Percentiles rank a stretch among this genome's conserved stretches.
Evolutionary conservation across 2,113 vertebrate genomes (phyloP).

Genomic region (Catharus bicknelli): DNA sequence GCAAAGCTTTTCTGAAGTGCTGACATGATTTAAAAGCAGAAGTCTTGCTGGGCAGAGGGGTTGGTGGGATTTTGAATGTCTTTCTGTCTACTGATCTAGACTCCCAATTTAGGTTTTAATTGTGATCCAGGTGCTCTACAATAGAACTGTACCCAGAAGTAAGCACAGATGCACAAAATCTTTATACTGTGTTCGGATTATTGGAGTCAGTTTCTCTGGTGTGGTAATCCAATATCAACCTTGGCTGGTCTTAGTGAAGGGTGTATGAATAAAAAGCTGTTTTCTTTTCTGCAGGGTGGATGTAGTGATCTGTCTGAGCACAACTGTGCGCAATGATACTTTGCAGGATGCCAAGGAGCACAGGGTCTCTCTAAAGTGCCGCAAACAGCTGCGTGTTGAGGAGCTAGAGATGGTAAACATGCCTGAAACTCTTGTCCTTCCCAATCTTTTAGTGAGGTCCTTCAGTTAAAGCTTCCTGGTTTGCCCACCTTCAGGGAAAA

Average conservation of each 20-base stretch:
- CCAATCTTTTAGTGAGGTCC: neutral
- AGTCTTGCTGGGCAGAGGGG: neutral
- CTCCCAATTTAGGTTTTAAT: neutral
- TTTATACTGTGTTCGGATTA: neutral
- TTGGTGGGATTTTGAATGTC: neutral
- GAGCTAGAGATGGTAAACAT: constrained; percentile 93
- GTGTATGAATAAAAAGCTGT: neutral
- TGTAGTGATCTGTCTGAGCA: constrained; percentile 95
- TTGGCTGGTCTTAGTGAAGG: neutral
- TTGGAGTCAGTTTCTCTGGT: neutral
- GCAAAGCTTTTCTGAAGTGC: neutral
- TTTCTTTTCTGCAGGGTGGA: constrained; percentile 83
- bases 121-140: neutral
- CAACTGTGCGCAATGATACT: constrained; percentile 94
- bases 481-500: neutral
- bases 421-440: neutral
- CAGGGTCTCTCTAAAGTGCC: constrained; percentile 93
- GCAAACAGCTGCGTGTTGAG: constrained; percentile 93
- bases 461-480: neutral
- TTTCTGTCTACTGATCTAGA: neutral
- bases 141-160: neutral
- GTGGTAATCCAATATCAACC: neutral
- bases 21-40: neutral
- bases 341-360: constrained; percentile 93
- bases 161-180: neutral